A percentile compares a stretch with the other conserved stretches of the same genome.
Conservation (phyloP, 2,888 invertebrate genomes). For the Hypena proboscidalis region DNA sequence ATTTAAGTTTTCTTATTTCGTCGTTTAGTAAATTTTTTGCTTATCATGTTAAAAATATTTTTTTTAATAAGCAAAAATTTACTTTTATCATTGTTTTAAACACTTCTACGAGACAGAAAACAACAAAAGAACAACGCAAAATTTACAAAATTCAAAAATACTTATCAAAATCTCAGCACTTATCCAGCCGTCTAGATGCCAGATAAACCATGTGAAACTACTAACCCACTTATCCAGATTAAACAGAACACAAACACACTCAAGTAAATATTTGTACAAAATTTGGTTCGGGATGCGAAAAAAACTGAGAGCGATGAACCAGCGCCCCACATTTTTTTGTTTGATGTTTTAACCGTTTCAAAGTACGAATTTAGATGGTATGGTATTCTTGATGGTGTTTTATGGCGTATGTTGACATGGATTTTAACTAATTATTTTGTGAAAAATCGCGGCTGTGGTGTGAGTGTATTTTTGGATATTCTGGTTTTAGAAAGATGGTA, state of each 20-base stretch:
- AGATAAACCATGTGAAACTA: constrained; percentile 5
- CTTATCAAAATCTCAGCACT: too few relatives aligned
- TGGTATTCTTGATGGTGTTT: constrained; percentile 3
- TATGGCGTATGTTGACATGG: background rate
- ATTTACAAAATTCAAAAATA: too few relatives aligned
- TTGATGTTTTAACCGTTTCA: constrained; percentile 20
- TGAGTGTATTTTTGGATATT: too few relatives aligned
- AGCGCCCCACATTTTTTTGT: constrained; percentile 15
- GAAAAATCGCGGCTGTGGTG: background rate
- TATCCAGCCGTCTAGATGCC: too few relatives aligned
- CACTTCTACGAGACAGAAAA: too few relatives aligned
- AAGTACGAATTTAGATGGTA: constrained; percentile 9
- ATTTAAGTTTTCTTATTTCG: too few relatives aligned
- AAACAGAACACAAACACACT: constrained; percentile 14
- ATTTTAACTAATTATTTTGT: constrained; percentile 1
- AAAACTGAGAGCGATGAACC: constrained; percentile 23
- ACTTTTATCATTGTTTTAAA: too few relatives aligned
- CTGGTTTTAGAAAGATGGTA: too few relatives aligned
- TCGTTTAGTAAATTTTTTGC: too few relatives aligned
- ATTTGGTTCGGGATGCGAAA: constrained; percentile 11
- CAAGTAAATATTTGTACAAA: constrained; percentile 33
- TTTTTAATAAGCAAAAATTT: too few relatives aligned
- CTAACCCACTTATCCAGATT: constrained; percentile 5
- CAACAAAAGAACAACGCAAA: too few relatives aligned
- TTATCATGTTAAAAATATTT: too few relatives aligned